phyloP scores from a whole-genome alignment of 2,113 vertebrate species.

The Alaudala cheleensis region DNA sequence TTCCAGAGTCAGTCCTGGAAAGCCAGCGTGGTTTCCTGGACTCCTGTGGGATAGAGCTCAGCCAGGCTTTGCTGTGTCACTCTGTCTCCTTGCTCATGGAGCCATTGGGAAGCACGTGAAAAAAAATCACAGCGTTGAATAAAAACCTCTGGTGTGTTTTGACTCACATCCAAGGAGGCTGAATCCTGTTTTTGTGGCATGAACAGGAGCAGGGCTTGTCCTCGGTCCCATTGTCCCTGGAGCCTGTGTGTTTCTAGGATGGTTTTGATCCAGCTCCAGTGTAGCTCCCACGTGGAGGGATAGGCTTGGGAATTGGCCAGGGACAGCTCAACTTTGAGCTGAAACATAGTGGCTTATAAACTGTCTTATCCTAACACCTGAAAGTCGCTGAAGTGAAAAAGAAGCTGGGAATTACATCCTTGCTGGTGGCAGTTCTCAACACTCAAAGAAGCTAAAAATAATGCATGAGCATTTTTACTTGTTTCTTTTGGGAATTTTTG shows the following conservation, averaged over 20 bases:
- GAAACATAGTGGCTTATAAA: neutral
- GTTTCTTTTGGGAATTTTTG: neutral
- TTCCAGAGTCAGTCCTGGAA: neutral
- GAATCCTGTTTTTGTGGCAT: neutral
- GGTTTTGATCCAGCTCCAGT: neutral
- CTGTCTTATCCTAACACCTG: fast-evolving
- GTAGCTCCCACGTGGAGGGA: neutral
- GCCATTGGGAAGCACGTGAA: neutral
- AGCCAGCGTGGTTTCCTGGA: neutral
- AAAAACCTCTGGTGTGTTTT: neutral
- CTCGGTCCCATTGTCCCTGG: neutral
- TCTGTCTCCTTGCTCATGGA: fast-evolving
- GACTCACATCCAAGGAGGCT: neutral
- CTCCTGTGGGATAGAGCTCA: neutral
- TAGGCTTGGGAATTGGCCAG: neutral
- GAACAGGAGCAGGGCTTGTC: neutral
- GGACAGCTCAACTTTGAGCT: neutral
- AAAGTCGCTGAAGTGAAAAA: neutral
- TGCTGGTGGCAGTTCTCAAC: neutral
- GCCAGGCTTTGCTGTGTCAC: neutral
- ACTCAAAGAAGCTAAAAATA: neutral
- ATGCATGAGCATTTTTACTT: neutral
- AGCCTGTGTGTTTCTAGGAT: neutral
- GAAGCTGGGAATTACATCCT: neutral
- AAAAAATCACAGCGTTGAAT: neutral